Evolutionary conservation across 2,797 vertebrate species (phyloP).

Genomic region (Austrolebias charrua): DNA sequence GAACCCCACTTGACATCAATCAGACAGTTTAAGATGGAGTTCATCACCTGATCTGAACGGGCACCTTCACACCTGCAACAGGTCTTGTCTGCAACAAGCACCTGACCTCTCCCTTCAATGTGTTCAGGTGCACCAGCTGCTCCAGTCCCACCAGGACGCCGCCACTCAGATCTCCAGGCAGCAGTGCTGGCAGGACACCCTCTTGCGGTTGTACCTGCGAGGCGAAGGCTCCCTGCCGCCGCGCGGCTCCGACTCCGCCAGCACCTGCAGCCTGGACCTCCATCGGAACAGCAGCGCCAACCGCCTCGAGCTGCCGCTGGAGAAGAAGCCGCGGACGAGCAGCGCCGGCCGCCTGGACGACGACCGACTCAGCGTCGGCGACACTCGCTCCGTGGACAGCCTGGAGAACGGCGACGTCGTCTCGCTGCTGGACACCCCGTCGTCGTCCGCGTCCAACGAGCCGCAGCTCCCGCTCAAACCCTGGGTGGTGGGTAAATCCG

Average conservation of each 20-base stretch:
- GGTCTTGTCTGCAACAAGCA: not conserved
- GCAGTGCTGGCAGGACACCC: constrained; percentile 95
- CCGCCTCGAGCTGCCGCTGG: constrained; percentile 71
- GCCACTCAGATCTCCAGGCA: constrained; percentile 89
- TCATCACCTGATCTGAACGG: too few species aligned
- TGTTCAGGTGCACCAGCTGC: constrained; percentile 87
- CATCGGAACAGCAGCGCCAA: constrained; percentile 43
- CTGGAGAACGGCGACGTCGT: constrained; percentile 82
- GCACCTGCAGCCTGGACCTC: constrained; percentile 77
- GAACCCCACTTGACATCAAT: too few species aligned
- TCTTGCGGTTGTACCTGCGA: constrained; percentile 87
- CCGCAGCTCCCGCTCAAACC: constrained; percentile 74
- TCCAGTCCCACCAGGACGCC: constrained; percentile 88
- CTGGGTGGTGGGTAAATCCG: constrained; percentile 81
- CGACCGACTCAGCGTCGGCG: constrained; percentile 77
- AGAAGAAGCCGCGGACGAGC: constrained; percentile 42
- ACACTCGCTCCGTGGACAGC: constrained; percentile 83
- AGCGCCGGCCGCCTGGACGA: constrained; percentile 62
- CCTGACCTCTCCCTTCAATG: not conserved
- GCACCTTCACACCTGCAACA: too few species aligned
- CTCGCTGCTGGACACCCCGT: constrained; percentile 79
- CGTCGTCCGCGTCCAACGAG: constrained; percentile 61
- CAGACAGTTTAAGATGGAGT: too few species aligned
- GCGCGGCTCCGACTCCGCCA: constrained; percentile 60
- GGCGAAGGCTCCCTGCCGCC: constrained; percentile 65